Percentiles rank a stretch among this genome's conserved stretches.
Conservation (phyloP, 2,797 vertebrate genomes). For the Gymnothorax reevesii region DNA sequence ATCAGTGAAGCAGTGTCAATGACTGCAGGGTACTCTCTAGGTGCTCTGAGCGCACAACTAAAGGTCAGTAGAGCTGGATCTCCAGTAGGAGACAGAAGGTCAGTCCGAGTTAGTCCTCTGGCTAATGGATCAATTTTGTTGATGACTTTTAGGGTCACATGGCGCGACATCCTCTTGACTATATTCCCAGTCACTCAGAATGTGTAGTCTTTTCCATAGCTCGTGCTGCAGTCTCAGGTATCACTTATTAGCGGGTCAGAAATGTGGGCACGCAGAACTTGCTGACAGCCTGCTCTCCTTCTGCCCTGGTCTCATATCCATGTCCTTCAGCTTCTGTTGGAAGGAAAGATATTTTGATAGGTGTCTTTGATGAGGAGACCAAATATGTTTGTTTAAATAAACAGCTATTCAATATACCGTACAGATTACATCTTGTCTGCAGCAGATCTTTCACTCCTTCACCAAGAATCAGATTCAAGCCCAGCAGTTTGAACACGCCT, state of each 20-base stretch:
- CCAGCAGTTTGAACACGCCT: slow-evolving; percentile 7
- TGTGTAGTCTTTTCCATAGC: background rate
- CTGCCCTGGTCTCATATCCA: slow-evolving; percentile 52
- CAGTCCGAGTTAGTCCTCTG: slow-evolving; percentile 45
- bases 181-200: background rate
- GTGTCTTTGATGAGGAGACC: slow-evolving; percentile 71
- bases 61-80: slow-evolving; percentile 10
- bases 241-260: background rate
- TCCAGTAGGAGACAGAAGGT: slow-evolving; percentile 39
- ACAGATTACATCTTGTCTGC: slow-evolving; percentile 26
- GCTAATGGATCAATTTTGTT: slow-evolving; percentile 37
- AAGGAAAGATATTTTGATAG: slow-evolving; percentile 51
- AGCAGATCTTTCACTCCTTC: slow-evolving; percentile 10
- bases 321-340: slow-evolving; percentile 51
- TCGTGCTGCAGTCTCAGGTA: slow-evolving; percentile 15
- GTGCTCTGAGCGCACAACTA: background rate
- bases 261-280: slow-evolving; percentile 36
- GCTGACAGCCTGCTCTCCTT: slow-evolving; percentile 69
- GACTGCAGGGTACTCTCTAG: background rate
- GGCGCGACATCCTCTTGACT: background rate
- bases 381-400: slow-evolving; percentile 72
- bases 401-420: slow-evolving; percentile 57
- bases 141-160: slow-evolving; percentile 29
- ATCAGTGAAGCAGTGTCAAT: background rate
- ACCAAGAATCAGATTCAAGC: background rate